A percentile compares a stretch with the other conserved stretches of the same genome.
Evolutionary conservation across 2,113 vertebrate genomes (phyloP).

Genomic region (Cricetomys ansorgei): DNA sequence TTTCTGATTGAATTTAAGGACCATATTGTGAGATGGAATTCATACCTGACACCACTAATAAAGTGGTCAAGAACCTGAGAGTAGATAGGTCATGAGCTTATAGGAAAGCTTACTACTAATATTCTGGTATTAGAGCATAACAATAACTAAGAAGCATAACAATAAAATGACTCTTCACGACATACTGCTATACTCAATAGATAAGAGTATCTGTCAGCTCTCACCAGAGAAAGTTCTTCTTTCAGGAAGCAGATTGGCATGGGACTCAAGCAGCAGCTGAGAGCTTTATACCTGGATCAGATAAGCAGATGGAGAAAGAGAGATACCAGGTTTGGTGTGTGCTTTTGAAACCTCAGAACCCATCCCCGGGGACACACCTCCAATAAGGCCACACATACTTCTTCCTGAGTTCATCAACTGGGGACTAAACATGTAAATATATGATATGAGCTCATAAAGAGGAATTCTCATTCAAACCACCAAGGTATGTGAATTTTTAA

Average conservation of each 20-base stretch:
- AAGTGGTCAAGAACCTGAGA: not conserved
- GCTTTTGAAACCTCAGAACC: not conserved
- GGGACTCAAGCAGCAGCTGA: not conserved
- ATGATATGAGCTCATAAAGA: not conserved
- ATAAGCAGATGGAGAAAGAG: not conserved
- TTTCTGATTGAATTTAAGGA: not conserved
- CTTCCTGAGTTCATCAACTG: not conserved
- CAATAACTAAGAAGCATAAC: not conserved
- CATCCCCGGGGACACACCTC: not conserved
- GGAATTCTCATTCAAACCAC: not conserved
- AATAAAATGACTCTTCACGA: no score
- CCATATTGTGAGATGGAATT: not conserved
- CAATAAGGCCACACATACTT: not conserved
- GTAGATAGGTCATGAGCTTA: not conserved
- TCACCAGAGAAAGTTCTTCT: not conserved
- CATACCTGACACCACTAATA: not conserved
- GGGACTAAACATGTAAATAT: not conserved
- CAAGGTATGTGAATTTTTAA: not conserved
- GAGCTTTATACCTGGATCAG: not conserved
- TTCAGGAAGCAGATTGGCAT: not conserved
- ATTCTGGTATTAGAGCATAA: no score
- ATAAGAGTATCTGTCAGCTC: not conserved
- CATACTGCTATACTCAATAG: not conserved
- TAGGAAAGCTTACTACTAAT: not conserved
- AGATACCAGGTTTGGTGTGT: not conserved